These are phyloP conservation scores for Eurytoma californica DNA, from an alignment of 2,888 invertebrate genomes.

Conservation along the genomic window DNA sequence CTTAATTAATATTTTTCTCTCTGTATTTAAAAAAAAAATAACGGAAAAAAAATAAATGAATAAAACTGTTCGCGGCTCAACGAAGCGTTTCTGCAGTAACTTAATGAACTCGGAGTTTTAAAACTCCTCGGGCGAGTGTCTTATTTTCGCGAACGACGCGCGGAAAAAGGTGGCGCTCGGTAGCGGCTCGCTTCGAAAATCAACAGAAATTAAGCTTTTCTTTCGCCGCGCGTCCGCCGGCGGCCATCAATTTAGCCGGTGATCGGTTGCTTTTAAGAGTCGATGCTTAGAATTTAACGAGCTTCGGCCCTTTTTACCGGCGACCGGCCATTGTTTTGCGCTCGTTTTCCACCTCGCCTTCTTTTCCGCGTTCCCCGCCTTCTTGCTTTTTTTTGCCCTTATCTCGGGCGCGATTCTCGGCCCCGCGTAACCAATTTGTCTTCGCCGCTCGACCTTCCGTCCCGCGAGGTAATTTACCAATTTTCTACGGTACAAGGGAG, in stretches of 20 bases:
- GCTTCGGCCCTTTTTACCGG: neutral
- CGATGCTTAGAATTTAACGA: conserved; percentile 34
- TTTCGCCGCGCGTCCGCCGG: neutral
- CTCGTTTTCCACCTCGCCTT: conserved; percentile 37
- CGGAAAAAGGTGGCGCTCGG: neutral
- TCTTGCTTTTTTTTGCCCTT: conserved; percentile 15
- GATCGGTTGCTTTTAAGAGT: conserved; percentile 15
- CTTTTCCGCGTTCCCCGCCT: conserved; percentile 44
- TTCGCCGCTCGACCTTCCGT: conserved; percentile 24
- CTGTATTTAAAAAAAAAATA: neutral
- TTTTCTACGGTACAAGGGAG: conserved; percentile 36
- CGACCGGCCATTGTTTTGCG: conserved; percentile 13
- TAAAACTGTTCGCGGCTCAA: no score
- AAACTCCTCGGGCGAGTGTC: no score
- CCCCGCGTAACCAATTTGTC: conserved; percentile 44
- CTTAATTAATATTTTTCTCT: conserved; percentile 10
- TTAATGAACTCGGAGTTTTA: no score
- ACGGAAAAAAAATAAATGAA: no score
- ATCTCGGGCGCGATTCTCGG: conserved; percentile 52
- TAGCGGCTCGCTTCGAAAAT: neutral
- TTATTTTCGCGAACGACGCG: neutral
- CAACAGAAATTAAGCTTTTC: neutral
- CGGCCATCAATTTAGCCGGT: conserved; percentile 25
- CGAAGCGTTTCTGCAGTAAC: no score
- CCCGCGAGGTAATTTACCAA: conserved; percentile 42